Evolutionary conservation across 2,797 vertebrate species (phyloP), one percentile per base, ranked within the genome.

Genomic region (Sebastes itinus): DNA sequence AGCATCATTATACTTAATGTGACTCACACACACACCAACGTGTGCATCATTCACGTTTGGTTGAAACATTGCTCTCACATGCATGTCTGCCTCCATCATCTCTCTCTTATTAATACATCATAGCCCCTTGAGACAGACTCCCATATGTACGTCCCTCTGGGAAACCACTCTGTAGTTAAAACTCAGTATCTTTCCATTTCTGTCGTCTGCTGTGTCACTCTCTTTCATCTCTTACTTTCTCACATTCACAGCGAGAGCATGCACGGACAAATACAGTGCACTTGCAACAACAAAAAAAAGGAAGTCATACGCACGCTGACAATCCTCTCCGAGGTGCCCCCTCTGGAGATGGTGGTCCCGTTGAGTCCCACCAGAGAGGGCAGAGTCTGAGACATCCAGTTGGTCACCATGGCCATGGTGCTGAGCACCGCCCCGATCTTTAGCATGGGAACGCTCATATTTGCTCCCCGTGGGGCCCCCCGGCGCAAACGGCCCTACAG

Each of bases 351-450:
- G 28, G 94, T 95, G 85, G 97, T 98, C 86, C 96, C 97, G 86
- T 98, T 98, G 86, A 98, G 97, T 88, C 97, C 97, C 88, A 98
- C 97, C 55, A 98, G 96, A 20, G 97, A 97, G 77, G 97, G 97
- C 82, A 98, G 94, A 64, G 97, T 98, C 96, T 98, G 97, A 92
- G 97, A 99, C 98, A 99, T 98, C 97, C 97, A 99, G 95, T 98
- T 99, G 92, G 98, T 98, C 92, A 99, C 97, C 98, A 98, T 98
- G 90, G 98, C 98, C 98, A 99, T 98, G 90, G 97, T 99, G 97
- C 98, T 98, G 88, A 98, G 97, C 95, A 98, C 97, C 72, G 96
- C 97, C 89, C 98, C 97, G 81, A 98, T 98, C 95, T 98, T 99
- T 83, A 98, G 95, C 96, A 99, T 96, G 72, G 97, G 97, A 83